Evolutionary conservation across 2,797 vertebrate genomes (phyloP).

Genomic region (Gallinago stenura): DNA sequence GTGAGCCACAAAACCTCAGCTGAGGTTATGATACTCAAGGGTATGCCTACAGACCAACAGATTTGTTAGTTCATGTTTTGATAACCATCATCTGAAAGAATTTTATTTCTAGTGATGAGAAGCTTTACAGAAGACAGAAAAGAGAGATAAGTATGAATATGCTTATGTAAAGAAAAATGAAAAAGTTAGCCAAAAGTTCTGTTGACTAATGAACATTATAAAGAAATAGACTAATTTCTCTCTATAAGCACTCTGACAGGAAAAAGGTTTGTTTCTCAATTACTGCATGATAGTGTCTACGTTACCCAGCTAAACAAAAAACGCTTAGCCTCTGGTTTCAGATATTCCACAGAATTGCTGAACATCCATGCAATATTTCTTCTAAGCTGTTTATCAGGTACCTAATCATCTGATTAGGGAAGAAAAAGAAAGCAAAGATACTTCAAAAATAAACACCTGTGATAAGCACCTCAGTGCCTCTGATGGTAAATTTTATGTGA

Average conservation of each 20-base stretch:
- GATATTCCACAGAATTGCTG: neutral
- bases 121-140: constrained; percentile 1
- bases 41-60: constrained; percentile 47
- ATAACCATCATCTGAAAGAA: constrained; percentile 54
- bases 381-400: neutral
- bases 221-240: neutral
- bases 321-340: neutral
- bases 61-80: constrained; percentile 68
- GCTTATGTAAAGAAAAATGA: neutral
- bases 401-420: neutral
- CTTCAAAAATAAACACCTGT: neutral
- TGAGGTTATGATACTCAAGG: constrained; percentile 62
- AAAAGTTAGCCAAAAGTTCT: neutral
- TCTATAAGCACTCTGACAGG: neutral
- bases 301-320: neutral
- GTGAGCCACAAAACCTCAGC: constrained; percentile 58
- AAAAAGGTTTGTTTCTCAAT: neutral
- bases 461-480: neutral
- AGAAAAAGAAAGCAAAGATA: neutral
- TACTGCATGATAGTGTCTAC: neutral
- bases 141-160: neutral
- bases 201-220: neutral
- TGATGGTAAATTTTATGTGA: neutral
- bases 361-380: neutral
- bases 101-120: constrained; percentile 39